Evolutionary conservation across 2,797 vertebrate genomes (phyloP).

Genomic region (Parauchenoglanis punctatus): DNA sequence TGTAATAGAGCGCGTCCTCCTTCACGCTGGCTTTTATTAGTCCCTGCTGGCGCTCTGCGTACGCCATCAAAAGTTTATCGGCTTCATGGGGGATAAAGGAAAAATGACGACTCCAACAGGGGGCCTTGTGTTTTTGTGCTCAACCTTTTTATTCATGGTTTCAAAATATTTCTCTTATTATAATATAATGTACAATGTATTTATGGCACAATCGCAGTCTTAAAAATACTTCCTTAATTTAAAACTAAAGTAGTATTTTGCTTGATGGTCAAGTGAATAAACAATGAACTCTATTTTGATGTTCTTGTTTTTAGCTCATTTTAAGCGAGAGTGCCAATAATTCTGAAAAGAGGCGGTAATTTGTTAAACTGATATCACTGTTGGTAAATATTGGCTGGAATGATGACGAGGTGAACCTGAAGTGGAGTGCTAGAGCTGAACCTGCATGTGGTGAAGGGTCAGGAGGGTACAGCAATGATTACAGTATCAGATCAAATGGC

Average conservation of each 20-base stretch:
- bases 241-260: neutral
- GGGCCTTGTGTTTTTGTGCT: neutral
- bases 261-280: neutral
- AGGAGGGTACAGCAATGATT: too few relatives aligned
- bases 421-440: too few relatives aligned
- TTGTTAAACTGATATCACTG: neutral
- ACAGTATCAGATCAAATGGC: too few relatives aligned
- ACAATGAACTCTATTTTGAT: too few relatives aligned
- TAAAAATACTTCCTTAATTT: neutral
- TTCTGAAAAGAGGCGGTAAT: neutral
- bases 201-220: neutral
- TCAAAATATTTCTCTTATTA: neutral
- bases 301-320: neutral
- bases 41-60: slow-evolving; percentile 20
- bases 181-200: neutral
- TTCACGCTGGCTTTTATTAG: slow-evolving; percentile 37
- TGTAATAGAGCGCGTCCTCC: slow-evolving; percentile 38
- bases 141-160: neutral
- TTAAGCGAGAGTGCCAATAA: neutral
- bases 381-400: neutral
- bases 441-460: too few relatives aligned
- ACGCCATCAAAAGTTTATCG: slow-evolving; percentile 2
- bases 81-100: too few relatives aligned
- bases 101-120: neutral
- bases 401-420: too few relatives aligned